These are phyloP conservation scores for Spialia ferax DNA, from an alignment of 2,888 invertebrate genomes.

Conservation along the genomic window DNA sequence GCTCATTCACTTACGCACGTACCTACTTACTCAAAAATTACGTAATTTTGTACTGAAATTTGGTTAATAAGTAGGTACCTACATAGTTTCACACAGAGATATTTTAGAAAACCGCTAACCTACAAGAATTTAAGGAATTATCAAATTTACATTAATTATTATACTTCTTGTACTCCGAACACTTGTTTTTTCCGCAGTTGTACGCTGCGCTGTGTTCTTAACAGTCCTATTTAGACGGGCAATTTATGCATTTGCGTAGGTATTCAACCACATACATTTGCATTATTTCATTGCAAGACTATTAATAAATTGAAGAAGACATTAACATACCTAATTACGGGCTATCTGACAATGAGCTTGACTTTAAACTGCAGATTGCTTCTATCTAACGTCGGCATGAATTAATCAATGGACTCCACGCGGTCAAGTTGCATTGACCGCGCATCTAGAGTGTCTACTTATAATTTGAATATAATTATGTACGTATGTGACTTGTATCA, in stretches of 20 bases:
- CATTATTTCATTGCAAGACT: slow-evolving; percentile 7
- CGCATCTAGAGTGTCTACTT: slow-evolving; percentile 18
- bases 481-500: neutral
- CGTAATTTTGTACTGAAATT: no score
- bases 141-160: neutral
- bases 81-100: no score
- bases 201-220: neutral
- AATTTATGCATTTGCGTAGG: neutral
- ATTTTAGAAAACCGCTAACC: no score
- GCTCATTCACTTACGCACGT: no score
- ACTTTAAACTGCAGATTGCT: slow-evolving; percentile 31
- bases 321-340: slow-evolving; percentile 23
- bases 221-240: neutral
- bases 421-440: slow-evolving; percentile 38
- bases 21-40: no score
- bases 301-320: slow-evolving; percentile 32
- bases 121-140: neutral
- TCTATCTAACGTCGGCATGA: slow-evolving; percentile 35
- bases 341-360: slow-evolving; percentile 42
- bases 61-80: no score
- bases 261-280: neutral
- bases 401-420: slow-evolving; percentile 28
- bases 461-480: slow-evolving; percentile 22
- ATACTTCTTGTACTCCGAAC: neutral
- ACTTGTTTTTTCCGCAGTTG: neutral